Evolutionary conservation across 2,113 vertebrate species (phyloP).

Genomic region (Gila orcuttii): DNA sequence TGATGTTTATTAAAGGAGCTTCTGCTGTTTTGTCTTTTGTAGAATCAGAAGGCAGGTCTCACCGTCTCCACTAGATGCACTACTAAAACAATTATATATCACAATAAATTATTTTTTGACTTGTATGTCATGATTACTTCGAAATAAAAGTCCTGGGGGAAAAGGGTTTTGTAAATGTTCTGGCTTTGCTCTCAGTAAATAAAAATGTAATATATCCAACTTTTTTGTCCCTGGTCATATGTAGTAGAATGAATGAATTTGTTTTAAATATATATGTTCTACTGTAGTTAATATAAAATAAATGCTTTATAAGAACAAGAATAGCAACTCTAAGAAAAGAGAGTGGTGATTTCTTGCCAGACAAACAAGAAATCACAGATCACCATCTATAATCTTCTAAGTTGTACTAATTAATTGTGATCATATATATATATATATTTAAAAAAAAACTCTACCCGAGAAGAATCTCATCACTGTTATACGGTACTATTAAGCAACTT

Average conservation of each 20-base stretch:
- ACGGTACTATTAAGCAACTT: no score
- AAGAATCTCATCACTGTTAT: neutral
- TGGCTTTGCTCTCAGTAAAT: slow-evolving; percentile 8
- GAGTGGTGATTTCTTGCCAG: neutral
- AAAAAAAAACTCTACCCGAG: neutral
- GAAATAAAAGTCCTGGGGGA: neutral
- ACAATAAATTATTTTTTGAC: slow-evolving; percentile 68
- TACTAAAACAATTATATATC: slow-evolving; percentile 28
- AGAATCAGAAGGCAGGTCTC: slow-evolving; percentile 33
- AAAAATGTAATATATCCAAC: neutral
- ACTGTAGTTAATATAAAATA: neutral
- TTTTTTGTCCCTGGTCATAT: neutral
- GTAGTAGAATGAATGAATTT: neutral
- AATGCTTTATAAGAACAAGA: neutral
- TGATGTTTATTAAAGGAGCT: neutral
- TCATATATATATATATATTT: neutral
- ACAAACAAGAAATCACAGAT: neutral
- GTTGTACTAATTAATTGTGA: neutral
- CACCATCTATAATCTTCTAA: neutral
- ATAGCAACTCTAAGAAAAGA: neutral
- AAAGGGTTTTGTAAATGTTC: neutral
- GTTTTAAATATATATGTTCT: neutral
- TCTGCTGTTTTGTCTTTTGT: neutral
- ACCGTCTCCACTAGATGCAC: slow-evolving; percentile 34
- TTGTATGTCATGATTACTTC: neutral